Evolutionary conservation across 2,797 vertebrate species (phyloP), one percentile per base, ranked within the genome.

Genomic region (Apogon hyalosoma): DNA sequence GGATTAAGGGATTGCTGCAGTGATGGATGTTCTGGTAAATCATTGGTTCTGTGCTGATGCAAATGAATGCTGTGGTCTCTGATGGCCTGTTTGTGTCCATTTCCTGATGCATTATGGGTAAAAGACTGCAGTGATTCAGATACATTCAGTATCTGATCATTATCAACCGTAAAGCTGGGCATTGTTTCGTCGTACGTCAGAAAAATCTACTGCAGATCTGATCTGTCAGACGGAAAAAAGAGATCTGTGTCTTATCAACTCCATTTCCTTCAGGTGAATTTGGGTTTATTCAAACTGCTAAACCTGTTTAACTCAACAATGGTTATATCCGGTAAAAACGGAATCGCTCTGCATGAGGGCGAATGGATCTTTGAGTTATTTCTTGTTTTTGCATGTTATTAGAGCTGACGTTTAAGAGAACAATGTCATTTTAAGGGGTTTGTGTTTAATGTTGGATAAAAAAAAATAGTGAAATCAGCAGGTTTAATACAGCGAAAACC

Each of bases 101-200:
- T 58, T 73, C 11, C 52, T 28, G 15, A 11, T 83, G 68, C 81
- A 85, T 86, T 77, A 87, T 11, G 60, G 57, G 47, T 63, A 3
- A 74, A 80, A 69, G 15, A n/a, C 62, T 62, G 67, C 56, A 56
- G 69, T 7, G 31, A 8, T 33, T 33, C 31, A 4, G 7, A 33
- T 33, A 7, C 31, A 24, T 24, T 24, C 4, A 33, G 6, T 8
- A 33, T 33, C 31, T 33, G 31, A 7, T 8, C 7, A 33, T 33
- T 33, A 33, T 33, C 31, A 33, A 33, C 7, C 7, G 24, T 28
- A 28, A 3, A 28, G 24, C 24, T n/a, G 4, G 11, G 42, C 6
- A 41, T 39, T 38, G 10, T 11, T 7, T 6, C 16, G 49, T 0
- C 7, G 10, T 8, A 0, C 21, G 45, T 7, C 9, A 19, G 31